Base-by-base conservation (phyloP, 2,113 vertebrate species). In the Bos javanicus region DNA sequence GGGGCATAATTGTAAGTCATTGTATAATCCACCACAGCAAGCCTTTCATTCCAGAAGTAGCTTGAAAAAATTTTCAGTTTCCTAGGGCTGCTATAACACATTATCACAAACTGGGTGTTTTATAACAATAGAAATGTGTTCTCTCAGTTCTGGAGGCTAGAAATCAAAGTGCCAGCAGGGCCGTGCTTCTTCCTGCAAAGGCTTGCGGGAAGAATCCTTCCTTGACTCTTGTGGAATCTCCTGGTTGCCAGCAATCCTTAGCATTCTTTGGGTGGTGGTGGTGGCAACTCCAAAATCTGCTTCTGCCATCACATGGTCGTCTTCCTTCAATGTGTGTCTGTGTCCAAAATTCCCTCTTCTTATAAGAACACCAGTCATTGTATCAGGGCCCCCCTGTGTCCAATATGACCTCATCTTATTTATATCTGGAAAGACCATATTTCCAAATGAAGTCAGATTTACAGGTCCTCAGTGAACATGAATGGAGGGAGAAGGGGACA, bases 361-460 rank as follows among this genome's bases (percentile, higher is more conserved):
- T 71, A n/a, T 46, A 84, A 93, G 33, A 62, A 91, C 2, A 80
- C 17, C 43, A 74, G 0, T 96, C 56, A 54, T 23, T 96, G 71
- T 15, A 67, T 89, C 71, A 64, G 21, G 25, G 48, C 21, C 48
- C 11, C 74, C 54, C 67, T 30, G 71, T 39, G 57, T 30, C 64
- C 88, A 48, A 0, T 26, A 62, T 36, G 50, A 89, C 16, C 16
- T 90, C 71, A 59, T 92, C 30, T 90, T 57, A 39, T 95, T 96
- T 50, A 60, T 30, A 43, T 94, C 76, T 93, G 21, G 85, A 57
- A 94, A 83, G 36, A 54, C 30, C 9, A 0, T 71, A 25, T 90
- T 97, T 97, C 80, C 33, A 97, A 90, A 89, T n/a, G 62, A 82
- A 96, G 48, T 64, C 85, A 80, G 33, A 33, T 76, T 91, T 82